Evolutionary conservation across 2,797 vertebrate genomes (phyloP).

Genomic region (Anabas testudineus): DNA sequence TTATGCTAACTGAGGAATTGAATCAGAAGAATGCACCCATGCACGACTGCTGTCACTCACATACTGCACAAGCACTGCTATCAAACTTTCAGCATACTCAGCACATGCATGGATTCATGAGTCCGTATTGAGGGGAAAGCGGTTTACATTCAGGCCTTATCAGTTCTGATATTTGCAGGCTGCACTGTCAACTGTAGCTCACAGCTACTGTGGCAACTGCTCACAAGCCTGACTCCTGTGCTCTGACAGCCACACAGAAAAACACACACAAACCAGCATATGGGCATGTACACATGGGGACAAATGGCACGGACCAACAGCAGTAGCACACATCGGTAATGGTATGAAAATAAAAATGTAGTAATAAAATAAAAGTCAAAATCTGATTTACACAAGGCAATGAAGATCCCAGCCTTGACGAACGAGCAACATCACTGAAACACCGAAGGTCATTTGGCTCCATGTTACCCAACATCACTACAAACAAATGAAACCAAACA

Average conservation of each 20-base stretch:
- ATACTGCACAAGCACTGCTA: conserved; percentile 36
- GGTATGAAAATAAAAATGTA: conserved; percentile 33
- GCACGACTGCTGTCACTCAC: conserved; percentile 28
- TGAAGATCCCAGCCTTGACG: conserved; percentile 58
- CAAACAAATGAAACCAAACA: conserved; percentile 23
- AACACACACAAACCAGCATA: conserved; percentile 28
- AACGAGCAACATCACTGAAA: conserved; percentile 59
- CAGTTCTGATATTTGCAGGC: conserved; percentile 48
- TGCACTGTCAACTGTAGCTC: conserved; percentile 39
- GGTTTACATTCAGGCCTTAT: conserved; percentile 76
- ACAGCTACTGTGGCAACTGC: conserved; percentile 19
- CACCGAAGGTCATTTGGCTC: conserved; percentile 53
- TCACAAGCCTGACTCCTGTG: conserved; percentile 41
- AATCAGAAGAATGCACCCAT: conserved; percentile 33
- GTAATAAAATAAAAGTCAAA: conserved; percentile 34
- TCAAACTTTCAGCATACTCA: conserved; percentile 30
- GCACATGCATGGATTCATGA: conserved; percentile 27
- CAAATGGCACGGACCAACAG: conserved; percentile 30
- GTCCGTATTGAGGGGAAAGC: conserved; percentile 35
- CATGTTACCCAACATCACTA: background rate
- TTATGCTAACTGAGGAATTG: conserved; percentile 17
- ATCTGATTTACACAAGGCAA: conserved; percentile 56
- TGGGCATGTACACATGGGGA: conserved; percentile 36
- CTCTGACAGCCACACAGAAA: conserved; percentile 39
- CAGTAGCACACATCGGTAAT: conserved; percentile 40